Conservation (phyloP, 2,888 invertebrate species). For the Eumacrocentrus americanus region DNA sequence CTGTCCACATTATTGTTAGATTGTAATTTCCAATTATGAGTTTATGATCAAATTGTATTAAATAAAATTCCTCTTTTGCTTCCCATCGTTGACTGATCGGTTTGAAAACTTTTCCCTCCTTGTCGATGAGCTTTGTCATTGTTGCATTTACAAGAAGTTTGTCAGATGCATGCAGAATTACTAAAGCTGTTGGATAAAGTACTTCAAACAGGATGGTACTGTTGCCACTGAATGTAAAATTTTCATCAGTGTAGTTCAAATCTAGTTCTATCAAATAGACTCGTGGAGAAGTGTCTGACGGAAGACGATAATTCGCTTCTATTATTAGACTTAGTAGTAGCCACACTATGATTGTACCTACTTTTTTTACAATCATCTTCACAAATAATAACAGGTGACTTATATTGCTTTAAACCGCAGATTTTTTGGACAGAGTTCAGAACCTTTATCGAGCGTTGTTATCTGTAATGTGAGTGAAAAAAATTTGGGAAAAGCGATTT, state of each 20-base stretch:
- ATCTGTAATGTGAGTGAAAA: too few relatives aligned
- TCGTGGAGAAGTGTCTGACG: slow-evolving; percentile 63
- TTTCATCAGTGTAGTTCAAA: slow-evolving; percentile 61
- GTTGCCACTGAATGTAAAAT: slow-evolving; percentile 38
- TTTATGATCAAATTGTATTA: slow-evolving; percentile 26
- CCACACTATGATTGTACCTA: too few relatives aligned
- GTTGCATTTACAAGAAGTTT: slow-evolving; percentile 27
- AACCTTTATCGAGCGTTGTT: too few relatives aligned
- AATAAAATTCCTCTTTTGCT: slow-evolving; percentile 24
- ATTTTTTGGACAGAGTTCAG: too few relatives aligned
- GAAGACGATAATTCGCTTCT: slow-evolving; percentile 61
- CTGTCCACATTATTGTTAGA: slow-evolving; percentile 62
- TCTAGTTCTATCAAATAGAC: slow-evolving; percentile 64
- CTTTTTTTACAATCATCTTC: too few relatives aligned
- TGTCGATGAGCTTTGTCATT: slow-evolving; percentile 24
- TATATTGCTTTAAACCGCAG: too few relatives aligned
- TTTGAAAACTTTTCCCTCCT: slow-evolving; percentile 9
- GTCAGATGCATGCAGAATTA: slow-evolving; percentile 29
- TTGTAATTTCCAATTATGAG: slow-evolving; percentile 62
- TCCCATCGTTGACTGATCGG: slow-evolving; percentile 27
- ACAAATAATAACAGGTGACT: too few relatives aligned
- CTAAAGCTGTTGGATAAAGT: background rate
- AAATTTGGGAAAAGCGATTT: too few relatives aligned
- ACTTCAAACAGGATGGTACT: slow-evolving; percentile 35
- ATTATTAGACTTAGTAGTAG: too few relatives aligned